Evolutionary conservation across 2,797 vertebrate species (phyloP).

Genomic region (Gambelia wislizenii): DNA sequence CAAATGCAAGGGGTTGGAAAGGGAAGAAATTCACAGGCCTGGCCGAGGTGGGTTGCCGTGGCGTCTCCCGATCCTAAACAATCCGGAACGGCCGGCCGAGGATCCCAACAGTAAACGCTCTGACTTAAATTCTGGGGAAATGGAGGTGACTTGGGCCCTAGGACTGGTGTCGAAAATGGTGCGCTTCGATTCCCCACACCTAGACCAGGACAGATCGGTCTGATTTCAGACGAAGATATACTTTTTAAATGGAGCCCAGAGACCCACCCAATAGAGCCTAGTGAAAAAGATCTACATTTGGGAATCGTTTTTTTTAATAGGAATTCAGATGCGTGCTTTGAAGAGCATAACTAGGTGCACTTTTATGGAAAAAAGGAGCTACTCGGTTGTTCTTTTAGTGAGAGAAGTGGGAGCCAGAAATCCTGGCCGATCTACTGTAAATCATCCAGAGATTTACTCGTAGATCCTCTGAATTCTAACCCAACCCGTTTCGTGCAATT

Average conservation of each 20-base stretch:
- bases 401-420: background rate
- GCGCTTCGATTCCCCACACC: background rate
- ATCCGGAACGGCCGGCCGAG: too few relatives aligned
- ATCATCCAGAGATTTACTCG: background rate
- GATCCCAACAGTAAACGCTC: too few relatives aligned
- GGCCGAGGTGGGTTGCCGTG: too few relatives aligned
- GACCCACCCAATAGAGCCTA: background rate
- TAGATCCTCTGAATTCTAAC: background rate
- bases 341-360: background rate
- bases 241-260: too few relatives aligned
- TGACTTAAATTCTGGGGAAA: background rate
- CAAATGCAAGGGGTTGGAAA: background rate
- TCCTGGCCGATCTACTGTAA: background rate
- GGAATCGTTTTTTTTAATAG: too few relatives aligned
- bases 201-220: too few relatives aligned
- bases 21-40: background rate
- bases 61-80: background rate
- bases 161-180: background rate
- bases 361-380: background rate
- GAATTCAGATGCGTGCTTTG: background rate
- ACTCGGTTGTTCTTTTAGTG: background rate
- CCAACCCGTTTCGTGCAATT: too few relatives aligned
- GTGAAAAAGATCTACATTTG: too few relatives aligned
- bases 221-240: too few relatives aligned
- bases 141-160: background rate